Evolutionary conservation across 2,888 invertebrate species (phyloP).

Genomic region (Tenthredo livida): DNA sequence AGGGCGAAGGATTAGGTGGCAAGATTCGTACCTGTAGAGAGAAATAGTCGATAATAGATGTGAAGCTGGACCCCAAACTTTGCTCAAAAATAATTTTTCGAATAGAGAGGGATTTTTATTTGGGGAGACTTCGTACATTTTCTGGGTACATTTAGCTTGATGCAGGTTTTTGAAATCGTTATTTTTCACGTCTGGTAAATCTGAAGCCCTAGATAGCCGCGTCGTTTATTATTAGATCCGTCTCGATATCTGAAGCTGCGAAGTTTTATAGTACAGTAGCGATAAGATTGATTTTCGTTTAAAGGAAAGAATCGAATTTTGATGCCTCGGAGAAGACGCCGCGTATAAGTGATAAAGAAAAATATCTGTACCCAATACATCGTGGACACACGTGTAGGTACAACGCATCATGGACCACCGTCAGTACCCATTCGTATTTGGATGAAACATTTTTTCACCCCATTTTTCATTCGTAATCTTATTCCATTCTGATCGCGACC

Average conservation of each 20-base stretch:
- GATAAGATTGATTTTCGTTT: slow-evolving; percentile 14
- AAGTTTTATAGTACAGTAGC: background rate
- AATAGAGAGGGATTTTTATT: background rate
- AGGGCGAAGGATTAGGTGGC: background rate
- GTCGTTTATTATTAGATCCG: background rate
- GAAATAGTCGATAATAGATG: too few species aligned
- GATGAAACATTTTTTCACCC: too few species aligned
- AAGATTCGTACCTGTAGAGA: background rate
- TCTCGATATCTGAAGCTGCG: background rate
- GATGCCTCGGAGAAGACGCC: background rate
- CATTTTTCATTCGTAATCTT: too few species aligned
- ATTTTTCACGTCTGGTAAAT: background rate
- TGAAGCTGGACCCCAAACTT: too few species aligned
- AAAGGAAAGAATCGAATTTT: background rate
- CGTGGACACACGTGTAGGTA: background rate
- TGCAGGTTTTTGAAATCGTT: background rate
- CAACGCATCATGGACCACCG: too few species aligned
- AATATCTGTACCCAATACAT: background rate
- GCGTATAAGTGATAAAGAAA: background rate
- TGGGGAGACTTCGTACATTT: background rate
- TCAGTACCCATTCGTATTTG: too few species aligned
- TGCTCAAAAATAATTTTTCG: too few species aligned
- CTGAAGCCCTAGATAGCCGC: background rate
- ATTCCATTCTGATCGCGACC: too few species aligned
- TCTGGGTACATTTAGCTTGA: background rate